Evolutionary conservation across 1,140 invertebrate species (phyloP).

Genomic region (Hylaeus anthracinus): DNA sequence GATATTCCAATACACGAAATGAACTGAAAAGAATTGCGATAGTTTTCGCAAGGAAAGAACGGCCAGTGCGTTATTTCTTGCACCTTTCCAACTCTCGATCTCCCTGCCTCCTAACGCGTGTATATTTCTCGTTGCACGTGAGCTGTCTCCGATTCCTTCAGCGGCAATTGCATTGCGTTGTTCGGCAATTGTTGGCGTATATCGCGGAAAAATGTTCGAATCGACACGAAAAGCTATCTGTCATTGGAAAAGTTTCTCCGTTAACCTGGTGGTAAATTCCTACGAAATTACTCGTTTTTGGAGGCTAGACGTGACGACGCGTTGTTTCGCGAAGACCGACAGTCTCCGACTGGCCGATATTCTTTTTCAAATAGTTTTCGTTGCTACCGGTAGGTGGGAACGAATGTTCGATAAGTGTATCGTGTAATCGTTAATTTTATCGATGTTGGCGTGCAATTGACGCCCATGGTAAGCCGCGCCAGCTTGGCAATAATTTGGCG

Average conservation of each 20-base stretch:
- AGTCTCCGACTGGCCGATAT: background rate
- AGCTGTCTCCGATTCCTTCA: no score
- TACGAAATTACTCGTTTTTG: no score
- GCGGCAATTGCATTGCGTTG: no score
- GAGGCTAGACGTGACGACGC: no score
- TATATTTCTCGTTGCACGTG: background rate
- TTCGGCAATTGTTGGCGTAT: no score
- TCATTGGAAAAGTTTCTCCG: no score
- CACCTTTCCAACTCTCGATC: background rate
- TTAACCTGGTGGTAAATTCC: no score
- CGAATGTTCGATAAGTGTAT: conserved; percentile 1
- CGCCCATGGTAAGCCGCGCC: conserved; percentile 48
- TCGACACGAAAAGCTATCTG: no score
- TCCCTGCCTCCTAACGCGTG: no score
- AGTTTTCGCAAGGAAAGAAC: conserved; percentile 24
- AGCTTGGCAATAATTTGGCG: conserved; percentile 60
- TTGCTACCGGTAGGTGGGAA: background rate
- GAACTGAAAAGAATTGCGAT: conserved; percentile 27
- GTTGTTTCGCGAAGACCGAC: no score
- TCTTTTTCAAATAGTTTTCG: no score
- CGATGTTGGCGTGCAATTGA: conserved; percentile 62
- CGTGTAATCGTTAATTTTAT: conserved; percentile 63
- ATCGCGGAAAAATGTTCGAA: no score
- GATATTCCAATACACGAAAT: conserved; percentile 22
- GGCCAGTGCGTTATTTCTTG: background rate